A percentile compares a stretch with the other conserved stretches of the same genome.
phyloP scores from a whole-genome alignment of 2,888 invertebrate species.

The Aquatica leii region DNA sequence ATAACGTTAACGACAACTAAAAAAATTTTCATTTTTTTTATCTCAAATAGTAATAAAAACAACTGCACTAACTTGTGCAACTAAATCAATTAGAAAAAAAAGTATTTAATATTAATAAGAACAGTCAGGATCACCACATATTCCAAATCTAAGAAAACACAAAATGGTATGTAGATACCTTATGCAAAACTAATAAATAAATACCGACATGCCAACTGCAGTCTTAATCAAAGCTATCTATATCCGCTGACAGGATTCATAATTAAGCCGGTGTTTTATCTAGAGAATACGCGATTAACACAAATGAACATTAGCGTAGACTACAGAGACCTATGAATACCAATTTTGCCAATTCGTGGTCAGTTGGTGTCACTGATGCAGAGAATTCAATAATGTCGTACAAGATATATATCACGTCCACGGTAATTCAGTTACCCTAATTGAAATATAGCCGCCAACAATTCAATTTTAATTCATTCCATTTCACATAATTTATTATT shows the following conservation, averaged over 20 bases:
- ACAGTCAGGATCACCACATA: no score
- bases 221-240: no score
- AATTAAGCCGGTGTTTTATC: slow-evolving; percentile 16
- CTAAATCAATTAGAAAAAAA: no score
- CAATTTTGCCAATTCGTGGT: slow-evolving; percentile 20
- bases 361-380: slow-evolving; percentile 8
- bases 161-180: no score
- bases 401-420: slow-evolving; percentile 8
- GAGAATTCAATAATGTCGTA: slow-evolving; percentile 10
- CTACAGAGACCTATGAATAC: slow-evolving; percentile 8
- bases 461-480: not conserved
- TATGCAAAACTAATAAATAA: no score
- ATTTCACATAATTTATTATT: not conserved
- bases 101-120: no score
- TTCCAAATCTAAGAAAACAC: no score
- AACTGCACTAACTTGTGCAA: no score
- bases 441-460: not conserved
- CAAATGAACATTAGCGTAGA: slow-evolving; percentile 8
- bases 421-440: not conserved
- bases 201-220: no score
- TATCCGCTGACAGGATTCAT: not conserved
- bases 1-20: no score
- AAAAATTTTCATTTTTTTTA: no score
- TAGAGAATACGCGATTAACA: slow-evolving; percentile 16
- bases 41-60: no score